Evolutionary conservation across 1,140 invertebrate species (phyloP).

Genomic region (Copidosoma floridanum): DNA sequence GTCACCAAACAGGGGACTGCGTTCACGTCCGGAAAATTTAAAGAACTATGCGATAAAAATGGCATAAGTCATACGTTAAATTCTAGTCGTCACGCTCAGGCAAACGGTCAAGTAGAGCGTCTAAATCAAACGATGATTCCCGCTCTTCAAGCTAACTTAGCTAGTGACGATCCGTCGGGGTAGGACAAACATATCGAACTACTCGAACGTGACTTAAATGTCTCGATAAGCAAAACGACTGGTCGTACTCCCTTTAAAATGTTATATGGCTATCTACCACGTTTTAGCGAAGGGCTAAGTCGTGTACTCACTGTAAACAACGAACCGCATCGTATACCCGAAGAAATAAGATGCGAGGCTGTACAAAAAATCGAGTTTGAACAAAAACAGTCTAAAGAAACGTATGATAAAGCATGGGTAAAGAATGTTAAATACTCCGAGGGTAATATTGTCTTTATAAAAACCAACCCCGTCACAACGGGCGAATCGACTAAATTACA

Average conservation of each 20-base stretch:
- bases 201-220: conserved; percentile 23
- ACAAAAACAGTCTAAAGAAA: too few relatives aligned
- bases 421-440: too few relatives aligned
- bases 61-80: conserved; percentile 35
- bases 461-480: too few relatives aligned
- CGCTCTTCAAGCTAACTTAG: too few relatives aligned
- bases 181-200: conserved; percentile 18
- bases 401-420: conserved; percentile 22
- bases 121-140: conserved; percentile 19
- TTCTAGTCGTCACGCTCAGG: conserved; percentile 35
- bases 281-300: background rate
- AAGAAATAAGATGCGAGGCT: background rate
- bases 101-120: conserved; percentile 34
- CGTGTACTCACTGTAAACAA: too few relatives aligned
- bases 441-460: too few relatives aligned
- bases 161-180: too few relatives aligned
- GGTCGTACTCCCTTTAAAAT: too few relatives aligned
- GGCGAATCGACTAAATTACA: too few relatives aligned
- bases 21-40: conserved; percentile 36
- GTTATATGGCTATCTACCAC: conserved; percentile 24
- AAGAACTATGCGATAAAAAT: conserved; percentile 28
- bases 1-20: conserved; percentile 36
- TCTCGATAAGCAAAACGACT: conserved; percentile 4
- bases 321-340: too few relatives aligned
- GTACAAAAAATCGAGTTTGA: conserved; percentile 10